A percentile compares a stretch with the other conserved stretches of the same genome.
phyloP scores from a whole-genome alignment of 2,888 invertebrate species.

The Dicycla oo region DNA sequence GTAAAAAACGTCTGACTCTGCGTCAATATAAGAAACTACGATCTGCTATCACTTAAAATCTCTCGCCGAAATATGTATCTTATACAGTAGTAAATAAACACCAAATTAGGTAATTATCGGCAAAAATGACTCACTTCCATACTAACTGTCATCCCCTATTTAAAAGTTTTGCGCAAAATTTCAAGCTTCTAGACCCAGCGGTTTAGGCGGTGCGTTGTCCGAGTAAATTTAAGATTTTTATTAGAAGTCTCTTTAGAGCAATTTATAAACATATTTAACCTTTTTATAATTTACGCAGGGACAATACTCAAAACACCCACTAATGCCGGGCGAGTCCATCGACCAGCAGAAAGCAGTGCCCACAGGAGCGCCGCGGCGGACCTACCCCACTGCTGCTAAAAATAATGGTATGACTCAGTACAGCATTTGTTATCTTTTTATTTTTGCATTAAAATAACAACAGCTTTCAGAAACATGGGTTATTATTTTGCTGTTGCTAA shows the following conservation, averaged over 20 bases:
- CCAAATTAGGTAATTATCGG: too few species aligned
- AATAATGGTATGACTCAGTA: conserved; percentile 71
- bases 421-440: neutral
- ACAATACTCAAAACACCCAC: conserved; percentile 86
- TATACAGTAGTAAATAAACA: too few species aligned
- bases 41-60: too few species aligned
- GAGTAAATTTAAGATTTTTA: neutral
- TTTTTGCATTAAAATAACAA: neutral
- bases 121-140: neutral
- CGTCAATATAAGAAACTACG: too few species aligned
- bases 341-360: conserved; percentile 86
- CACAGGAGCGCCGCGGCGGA: conserved; percentile 88
- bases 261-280: neutral
- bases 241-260: neutral
- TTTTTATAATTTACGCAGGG: conserved; percentile 71
- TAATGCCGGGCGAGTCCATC: conserved; percentile 80
- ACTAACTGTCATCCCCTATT: neutral
- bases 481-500: neutral
- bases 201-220: neutral
- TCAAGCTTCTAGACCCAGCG: neutral
- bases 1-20: too few species aligned
- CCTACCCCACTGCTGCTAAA: conserved; percentile 74
- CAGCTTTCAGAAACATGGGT: neutral
- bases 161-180: neutral
- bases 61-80: too few species aligned